Conservation (phyloP, 2,797 vertebrate species). For the Avahi laniger region DNA sequence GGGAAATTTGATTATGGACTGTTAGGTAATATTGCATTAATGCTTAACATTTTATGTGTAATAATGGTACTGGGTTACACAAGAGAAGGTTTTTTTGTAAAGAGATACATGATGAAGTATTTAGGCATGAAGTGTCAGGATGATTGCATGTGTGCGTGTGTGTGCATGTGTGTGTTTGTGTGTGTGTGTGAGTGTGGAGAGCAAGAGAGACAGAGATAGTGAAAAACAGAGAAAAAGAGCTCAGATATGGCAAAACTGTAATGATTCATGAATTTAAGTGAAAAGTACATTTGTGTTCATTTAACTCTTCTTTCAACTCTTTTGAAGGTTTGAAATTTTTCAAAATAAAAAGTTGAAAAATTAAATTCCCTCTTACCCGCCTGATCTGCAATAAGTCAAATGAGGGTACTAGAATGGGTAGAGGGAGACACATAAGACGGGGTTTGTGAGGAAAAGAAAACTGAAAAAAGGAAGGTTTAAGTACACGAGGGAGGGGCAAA, state of each 20-base stretch:
- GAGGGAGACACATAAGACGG: neutral
- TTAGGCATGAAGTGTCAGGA: neutral
- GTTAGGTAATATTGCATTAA: neutral
- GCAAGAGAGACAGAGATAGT: neutral
- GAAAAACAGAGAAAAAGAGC: neutral
- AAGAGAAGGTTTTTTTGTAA: neutral
- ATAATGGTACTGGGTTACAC: neutral
- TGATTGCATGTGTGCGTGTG: neutral
- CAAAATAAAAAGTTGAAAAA: slow-evolving; percentile 10
- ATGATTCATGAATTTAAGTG: neutral
- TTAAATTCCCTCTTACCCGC: neutral
- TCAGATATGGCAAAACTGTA: neutral
- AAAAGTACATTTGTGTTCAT: neutral
- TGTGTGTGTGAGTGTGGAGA: neutral
- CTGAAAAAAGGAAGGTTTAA: neutral
- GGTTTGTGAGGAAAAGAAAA: neutral
- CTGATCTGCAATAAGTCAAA: neutral
- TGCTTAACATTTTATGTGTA: neutral
- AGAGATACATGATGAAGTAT: neutral
- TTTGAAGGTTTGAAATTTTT: neutral
- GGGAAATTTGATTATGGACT: neutral
- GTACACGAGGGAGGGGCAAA: neutral
- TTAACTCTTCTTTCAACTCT: slow-evolving; percentile 12
- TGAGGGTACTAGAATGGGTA: neutral
- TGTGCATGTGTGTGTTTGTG: neutral